Percentiles rank a stretch among this genome's conserved stretches.
Evolutionary conservation across 2,113 vertebrate genomes (phyloP).

Genomic region (Lepisosteus osseus): DNA sequence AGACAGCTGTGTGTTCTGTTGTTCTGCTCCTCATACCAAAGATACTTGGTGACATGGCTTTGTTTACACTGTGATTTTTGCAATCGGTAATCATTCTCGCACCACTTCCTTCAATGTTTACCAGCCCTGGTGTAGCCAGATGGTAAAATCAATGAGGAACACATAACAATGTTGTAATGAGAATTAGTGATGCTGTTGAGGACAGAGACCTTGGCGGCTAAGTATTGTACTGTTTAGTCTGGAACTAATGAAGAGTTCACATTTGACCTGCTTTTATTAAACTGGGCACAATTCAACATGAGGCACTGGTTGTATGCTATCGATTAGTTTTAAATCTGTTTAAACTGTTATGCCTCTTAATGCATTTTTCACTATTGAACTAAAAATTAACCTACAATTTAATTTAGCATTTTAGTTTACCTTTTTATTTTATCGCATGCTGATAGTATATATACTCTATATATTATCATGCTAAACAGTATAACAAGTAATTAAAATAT

Average conservation of each 20-base stretch:
- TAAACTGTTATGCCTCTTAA: not conserved
- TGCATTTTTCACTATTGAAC: not conserved
- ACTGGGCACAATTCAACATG: slow-evolving; percentile 73
- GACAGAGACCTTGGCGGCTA: slow-evolving; percentile 61
- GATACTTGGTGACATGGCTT: slow-evolving; percentile 45
- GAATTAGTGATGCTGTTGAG: slow-evolving; percentile 54
- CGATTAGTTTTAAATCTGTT: not conserved
- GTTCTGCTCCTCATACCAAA: slow-evolving; percentile 56
- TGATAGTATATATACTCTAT: too few relatives aligned
- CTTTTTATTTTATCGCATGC: too few relatives aligned
- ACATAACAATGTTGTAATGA: slow-evolving; percentile 60
- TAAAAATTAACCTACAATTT: too few relatives aligned
- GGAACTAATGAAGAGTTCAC: slow-evolving; percentile 88
- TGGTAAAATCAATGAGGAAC: slow-evolving; percentile 68
- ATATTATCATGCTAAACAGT: too few relatives aligned
- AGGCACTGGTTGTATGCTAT: slow-evolving; percentile 30
- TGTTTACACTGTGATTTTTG: slow-evolving; percentile 55
- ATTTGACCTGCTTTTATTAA: slow-evolving; percentile 87
- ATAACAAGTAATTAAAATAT: too few relatives aligned
- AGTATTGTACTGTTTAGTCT: slow-evolving; percentile 79
- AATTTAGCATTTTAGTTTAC: too few relatives aligned
- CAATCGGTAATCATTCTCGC: slow-evolving; percentile 53
- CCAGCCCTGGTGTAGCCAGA: slow-evolving; percentile 51
- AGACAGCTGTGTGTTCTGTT: slow-evolving; percentile 58
- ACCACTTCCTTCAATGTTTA: slow-evolving; percentile 61